Conservation (phyloP, 2,797 vertebrate genomes). For the Tarsius wallacei region DNA sequence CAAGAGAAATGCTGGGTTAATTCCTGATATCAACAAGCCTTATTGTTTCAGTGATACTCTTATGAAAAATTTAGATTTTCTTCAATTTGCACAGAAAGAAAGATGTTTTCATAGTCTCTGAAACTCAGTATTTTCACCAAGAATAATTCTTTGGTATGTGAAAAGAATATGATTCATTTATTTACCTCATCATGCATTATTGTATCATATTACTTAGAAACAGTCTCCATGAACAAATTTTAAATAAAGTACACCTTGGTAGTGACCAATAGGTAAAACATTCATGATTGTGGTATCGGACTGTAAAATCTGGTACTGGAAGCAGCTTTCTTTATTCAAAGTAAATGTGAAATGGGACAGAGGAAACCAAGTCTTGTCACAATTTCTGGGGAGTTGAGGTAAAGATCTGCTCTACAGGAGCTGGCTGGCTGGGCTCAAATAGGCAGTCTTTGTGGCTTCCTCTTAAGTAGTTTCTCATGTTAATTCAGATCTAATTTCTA, state of each 20-base stretch:
- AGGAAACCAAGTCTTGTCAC: slow-evolving; percentile 78
- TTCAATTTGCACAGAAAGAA: slow-evolving; percentile 63
- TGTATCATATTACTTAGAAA: background rate
- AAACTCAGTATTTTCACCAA: slow-evolving; percentile 50
- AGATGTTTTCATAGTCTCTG: slow-evolving; percentile 65
- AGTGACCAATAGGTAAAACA: slow-evolving; percentile 53
- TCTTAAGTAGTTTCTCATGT: slow-evolving; percentile 53
- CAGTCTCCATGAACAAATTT: background rate
- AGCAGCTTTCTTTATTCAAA: slow-evolving; percentile 80
- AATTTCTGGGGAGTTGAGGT: slow-evolving; percentile 71
- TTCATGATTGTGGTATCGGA: slow-evolving; percentile 69
- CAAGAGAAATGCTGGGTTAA: slow-evolving; percentile 73
- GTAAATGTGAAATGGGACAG: slow-evolving; percentile 79
- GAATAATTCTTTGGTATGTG: background rate
- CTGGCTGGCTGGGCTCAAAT: slow-evolving; percentile 77
- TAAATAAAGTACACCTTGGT: background rate
- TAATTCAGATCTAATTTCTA: slow-evolving; percentile 78
- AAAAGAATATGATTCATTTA: background rate
- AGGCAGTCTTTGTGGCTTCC: slow-evolving; percentile 38
- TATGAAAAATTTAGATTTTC: slow-evolving; percentile 65
- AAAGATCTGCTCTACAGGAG: slow-evolving; percentile 65
- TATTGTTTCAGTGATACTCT: slow-evolving; percentile 75
- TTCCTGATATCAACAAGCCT: slow-evolving; percentile 80
- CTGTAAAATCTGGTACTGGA: slow-evolving; percentile 65
- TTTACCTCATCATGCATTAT: background rate